Evolutionary conservation across 1,140 invertebrate species (phyloP).

Genomic region (Heliconius melpomene): DNA sequence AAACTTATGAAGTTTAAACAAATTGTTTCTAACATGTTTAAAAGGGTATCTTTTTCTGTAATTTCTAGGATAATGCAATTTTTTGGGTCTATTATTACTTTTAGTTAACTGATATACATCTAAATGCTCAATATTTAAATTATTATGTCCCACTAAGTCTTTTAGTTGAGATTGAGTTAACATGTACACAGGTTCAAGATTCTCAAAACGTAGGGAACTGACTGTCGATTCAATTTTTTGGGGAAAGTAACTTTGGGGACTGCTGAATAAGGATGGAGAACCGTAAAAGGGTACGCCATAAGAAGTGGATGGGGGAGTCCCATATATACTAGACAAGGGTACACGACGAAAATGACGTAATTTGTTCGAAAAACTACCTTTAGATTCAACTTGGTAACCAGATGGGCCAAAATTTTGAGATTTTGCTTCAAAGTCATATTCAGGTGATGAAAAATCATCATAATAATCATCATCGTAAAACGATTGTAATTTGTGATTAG

Average conservation of each 20-base stretch:
- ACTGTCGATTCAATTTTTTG: slow-evolving; percentile 37
- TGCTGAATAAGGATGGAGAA: slow-evolving; percentile 24
- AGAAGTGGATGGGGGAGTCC: slow-evolving; percentile 35
- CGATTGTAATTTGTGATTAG: slow-evolving; percentile 45
- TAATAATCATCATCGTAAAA: slow-evolving; percentile 58
- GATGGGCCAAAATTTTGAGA: slow-evolving; percentile 44
- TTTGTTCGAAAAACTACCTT: slow-evolving; percentile 51
- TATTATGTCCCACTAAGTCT: slow-evolving; percentile 59
- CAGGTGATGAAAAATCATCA: slow-evolving; percentile 50
- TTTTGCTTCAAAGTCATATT: slow-evolving; percentile 50
- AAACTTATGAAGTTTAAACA: slow-evolving; percentile 56
- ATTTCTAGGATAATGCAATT: slow-evolving; percentile 47
- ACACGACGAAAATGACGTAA: slow-evolving; percentile 43
- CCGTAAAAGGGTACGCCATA: slow-evolving; percentile 50
- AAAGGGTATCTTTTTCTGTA: slow-evolving; percentile 52
- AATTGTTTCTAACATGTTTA: slow-evolving; percentile 55
- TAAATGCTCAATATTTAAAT: slow-evolving; percentile 69
- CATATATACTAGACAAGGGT: slow-evolving; percentile 37
- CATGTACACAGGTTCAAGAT: slow-evolving; percentile 63
- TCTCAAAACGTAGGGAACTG: slow-evolving; percentile 34
- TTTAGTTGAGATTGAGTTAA: slow-evolving; percentile 66
- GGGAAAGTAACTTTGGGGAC: slow-evolving; percentile 29
- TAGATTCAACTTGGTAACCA: slow-evolving; percentile 45
- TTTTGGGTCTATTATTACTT: slow-evolving; percentile 39
- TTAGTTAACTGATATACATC: slow-evolving; percentile 61